A percentile compares a stretch with the other conserved stretches of the same genome.
Evolutionary conservation across 2,797 vertebrate species (phyloP).

Genomic region (Aplochiton taeniatus): DNA sequence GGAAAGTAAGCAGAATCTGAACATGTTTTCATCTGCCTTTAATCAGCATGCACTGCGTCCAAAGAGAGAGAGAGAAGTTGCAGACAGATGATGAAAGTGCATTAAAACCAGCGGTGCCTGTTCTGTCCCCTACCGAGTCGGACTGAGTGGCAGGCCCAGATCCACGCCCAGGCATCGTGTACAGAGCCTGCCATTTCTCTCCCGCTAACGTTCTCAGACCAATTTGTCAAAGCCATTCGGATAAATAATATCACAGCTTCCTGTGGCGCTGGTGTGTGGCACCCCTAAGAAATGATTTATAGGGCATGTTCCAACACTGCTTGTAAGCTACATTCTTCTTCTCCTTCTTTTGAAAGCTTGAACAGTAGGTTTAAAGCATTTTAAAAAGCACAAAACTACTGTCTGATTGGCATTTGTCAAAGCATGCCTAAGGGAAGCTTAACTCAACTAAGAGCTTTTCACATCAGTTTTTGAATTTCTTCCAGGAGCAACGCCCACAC

Average conservation of each 20-base stretch:
- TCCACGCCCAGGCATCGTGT: constrained; percentile 29
- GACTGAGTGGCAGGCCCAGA: constrained; percentile 20
- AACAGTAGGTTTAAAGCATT: too few species aligned
- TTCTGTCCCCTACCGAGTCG: constrained; percentile 13
- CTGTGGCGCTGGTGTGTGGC: constrained; percentile 13
- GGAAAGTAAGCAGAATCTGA: too few species aligned
- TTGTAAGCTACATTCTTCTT: constrained; percentile 22
- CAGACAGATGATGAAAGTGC: too few species aligned
- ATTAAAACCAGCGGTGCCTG: neutral
- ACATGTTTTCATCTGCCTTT: too few species aligned
- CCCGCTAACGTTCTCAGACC: constrained; percentile 47
- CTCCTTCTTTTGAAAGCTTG: too few species aligned
- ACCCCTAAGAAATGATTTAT: constrained; percentile 34
- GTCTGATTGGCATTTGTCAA: neutral
- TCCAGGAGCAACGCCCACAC: too few species aligned
- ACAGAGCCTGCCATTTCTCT: constrained; percentile 36
- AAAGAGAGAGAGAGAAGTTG: too few species aligned
- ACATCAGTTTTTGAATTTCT: too few species aligned
- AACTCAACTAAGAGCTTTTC: too few species aligned
- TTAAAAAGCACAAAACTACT: too few species aligned
- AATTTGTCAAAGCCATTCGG: constrained; percentile 54
- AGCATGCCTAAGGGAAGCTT: too few species aligned
- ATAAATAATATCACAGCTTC: constrained; percentile 36
- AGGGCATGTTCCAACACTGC: constrained; percentile 18
- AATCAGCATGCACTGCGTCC: too few species aligned